Conservation (phyloP, 2,113 vertebrate genomes). For the Ciconia maguari region DNA sequence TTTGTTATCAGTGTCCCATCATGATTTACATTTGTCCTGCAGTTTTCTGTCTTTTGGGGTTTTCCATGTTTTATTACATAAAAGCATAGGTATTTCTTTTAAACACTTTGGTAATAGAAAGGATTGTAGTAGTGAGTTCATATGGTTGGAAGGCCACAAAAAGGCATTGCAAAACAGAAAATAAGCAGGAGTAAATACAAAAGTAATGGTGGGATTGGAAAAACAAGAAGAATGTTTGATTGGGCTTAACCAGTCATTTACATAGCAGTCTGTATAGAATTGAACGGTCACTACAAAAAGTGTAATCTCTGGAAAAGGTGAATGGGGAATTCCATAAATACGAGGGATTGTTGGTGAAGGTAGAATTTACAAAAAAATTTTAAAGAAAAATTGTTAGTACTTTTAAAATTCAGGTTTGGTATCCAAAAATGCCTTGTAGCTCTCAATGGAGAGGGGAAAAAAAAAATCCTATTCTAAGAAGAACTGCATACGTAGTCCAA, state of each 20-base stretch:
- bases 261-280: neutral
- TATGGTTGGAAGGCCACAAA: neutral
- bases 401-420: neutral
- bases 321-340: neutral
- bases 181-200: neutral
- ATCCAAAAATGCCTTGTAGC: neutral
- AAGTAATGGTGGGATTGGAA: neutral
- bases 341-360: neutral
- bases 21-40: neutral
- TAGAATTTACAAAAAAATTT: neutral
- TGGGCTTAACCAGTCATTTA: neutral
- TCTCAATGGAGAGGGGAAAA: neutral
- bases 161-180: neutral
- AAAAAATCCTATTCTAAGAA: neutral
- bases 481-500: rapidly evolving
- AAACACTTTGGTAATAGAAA: neutral
- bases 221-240: neutral
- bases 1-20: constrained; percentile 6
- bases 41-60: neutral
- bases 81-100: neutral
- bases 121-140: neutral
- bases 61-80: neutral
- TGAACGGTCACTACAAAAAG: neutral
- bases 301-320: neutral
- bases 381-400: neutral